These are phyloP conservation scores for Myotis davidii DNA, from an alignment of 2,113 vertebrate species.

Conservation along the genomic window DNA sequence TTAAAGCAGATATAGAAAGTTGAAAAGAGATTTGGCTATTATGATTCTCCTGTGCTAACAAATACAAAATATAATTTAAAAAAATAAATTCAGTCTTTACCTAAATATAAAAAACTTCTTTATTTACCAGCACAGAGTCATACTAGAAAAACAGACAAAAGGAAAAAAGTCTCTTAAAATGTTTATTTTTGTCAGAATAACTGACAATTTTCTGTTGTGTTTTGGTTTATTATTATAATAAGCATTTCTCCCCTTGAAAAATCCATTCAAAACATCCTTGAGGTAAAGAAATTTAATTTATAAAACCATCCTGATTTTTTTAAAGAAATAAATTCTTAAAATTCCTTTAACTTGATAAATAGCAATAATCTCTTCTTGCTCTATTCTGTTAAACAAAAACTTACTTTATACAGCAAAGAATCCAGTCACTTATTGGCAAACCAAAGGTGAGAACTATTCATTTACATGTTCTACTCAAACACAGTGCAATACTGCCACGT, in stretches of 20 bases:
- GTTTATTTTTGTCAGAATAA: conserved; percentile 82
- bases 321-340: conserved; percentile 72
- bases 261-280: conserved; percentile 77
- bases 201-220: conserved; percentile 72
- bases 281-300: conserved; percentile 80
- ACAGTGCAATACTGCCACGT: conserved; percentile 56
- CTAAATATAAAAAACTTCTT: conserved; percentile 50
- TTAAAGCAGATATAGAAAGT: not conserved
- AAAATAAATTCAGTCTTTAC: conserved; percentile 8
- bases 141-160: conserved; percentile 68
- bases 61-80: conserved; percentile 11
- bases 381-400: conserved; percentile 70
- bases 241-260: conserved; percentile 69
- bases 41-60: conserved; percentile 23
- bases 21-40: not conserved
- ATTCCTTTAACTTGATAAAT: conserved; percentile 81
- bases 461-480: conserved; percentile 3
- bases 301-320: conserved; percentile 68
- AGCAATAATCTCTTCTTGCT: conserved; percentile 80
- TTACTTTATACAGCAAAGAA: conserved; percentile 76
- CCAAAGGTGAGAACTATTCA: conserved; percentile 44
- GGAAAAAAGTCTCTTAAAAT: conserved; percentile 74
- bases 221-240: conserved; percentile 65
- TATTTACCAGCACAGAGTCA: conserved; percentile 61
- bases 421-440: conserved; percentile 62